Conservation (phyloP, 2,888 invertebrate genomes). For the Rhagonycha fulva region DNA sequence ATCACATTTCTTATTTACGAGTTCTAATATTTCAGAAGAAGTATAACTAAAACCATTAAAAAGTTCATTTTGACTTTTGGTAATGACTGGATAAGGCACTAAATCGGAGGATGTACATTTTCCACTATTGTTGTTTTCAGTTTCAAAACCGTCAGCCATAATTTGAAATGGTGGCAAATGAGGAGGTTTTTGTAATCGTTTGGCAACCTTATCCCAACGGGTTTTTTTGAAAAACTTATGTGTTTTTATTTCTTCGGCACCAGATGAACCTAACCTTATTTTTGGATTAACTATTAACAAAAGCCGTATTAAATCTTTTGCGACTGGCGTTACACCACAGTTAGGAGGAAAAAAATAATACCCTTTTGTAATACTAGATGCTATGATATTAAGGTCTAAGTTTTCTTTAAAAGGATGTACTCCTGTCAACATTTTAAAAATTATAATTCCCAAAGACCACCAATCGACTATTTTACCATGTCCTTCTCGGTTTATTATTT, state of each 20-base stretch:
- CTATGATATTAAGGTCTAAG: background rate
- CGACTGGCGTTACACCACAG: background rate
- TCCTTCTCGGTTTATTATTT: conserved; percentile 95
- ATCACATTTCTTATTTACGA: no score
- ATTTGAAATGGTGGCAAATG: background rate
- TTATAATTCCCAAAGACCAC: conserved; percentile 98
- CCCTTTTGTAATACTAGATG: background rate
- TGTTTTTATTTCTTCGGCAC: background rate
- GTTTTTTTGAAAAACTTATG: background rate
- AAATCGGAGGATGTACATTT: no score
- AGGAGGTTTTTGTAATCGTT: background rate
- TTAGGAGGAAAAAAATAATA: background rate
- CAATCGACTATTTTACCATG: conserved; percentile 93
- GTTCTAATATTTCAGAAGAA: no score
- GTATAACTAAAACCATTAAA: no score
- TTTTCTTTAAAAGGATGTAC: background rate
- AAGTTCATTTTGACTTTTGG: no score
- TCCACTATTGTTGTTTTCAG: no score
- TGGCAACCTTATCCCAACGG: background rate
- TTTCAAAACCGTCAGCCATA: no score
- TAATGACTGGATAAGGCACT: no score
- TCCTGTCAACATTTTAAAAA: conserved; percentile 90
- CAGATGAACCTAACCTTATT: background rate
- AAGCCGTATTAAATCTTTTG: background rate
- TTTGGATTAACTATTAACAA: background rate